Base-by-base conservation (phyloP, 2,888 invertebrate genomes). In the Chaitophorus viminalis region DNA sequence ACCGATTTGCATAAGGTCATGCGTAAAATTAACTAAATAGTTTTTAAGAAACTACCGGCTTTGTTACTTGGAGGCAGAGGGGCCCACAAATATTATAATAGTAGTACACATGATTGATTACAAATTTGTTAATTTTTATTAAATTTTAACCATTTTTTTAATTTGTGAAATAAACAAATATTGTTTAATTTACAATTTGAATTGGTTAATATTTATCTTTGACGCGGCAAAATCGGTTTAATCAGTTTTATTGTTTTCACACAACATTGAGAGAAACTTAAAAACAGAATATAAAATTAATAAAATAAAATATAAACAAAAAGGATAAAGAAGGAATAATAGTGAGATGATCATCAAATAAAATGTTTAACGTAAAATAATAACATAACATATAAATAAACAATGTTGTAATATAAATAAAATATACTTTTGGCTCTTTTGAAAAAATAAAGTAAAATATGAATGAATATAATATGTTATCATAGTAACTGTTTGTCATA, bases 61-160 rank as follows among this genome's bases (percentile, higher is more conserved):
- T 89, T 89, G 91, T 91, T 91, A 91, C 91, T 91, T 91, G 91
- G 91, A 91, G 91, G 91, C 91, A 91, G 91, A 91, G 91, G 91
- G 91, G 91, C 91, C 89, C 89, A 89, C 89, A 89, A 88, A 89
- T 88, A 86, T 75, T 88, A 74, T 81, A 46, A 60, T 65, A 72
- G 81, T 77, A 86, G 74, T 87, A 85, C 86, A 88, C 75, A 88
- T 88, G 68, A 65, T 87, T 87, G 72, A 74, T 87, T 82, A 87
- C 78, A 74, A 77, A 39, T 82, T 82, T 78, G 65, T 88, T 83
- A 60, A 79, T 74, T 81, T 85, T 46, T 52, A 85, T 79, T 79
- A 85, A 39, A 77, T 46, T 77, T 83, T 83, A 75, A 83, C 60
- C 39, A 83, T 83, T 83, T 83, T 33, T 82, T 84, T 84, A 84